Conservation (phyloP, 2,797 vertebrate genomes). For the Typhlichthys eigenmanni region DNA sequence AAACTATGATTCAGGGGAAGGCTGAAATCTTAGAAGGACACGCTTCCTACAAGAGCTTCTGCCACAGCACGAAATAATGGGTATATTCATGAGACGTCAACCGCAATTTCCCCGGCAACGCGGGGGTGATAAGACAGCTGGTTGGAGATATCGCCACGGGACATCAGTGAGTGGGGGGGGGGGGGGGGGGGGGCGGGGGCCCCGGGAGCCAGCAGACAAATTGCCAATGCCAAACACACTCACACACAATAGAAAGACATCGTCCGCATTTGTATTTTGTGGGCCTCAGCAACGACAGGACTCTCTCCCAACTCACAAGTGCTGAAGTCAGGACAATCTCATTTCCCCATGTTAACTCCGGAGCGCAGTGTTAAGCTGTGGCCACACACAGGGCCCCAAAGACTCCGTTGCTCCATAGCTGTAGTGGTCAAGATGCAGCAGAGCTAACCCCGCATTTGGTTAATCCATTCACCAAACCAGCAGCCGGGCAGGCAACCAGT, state of each 20-base stretch:
- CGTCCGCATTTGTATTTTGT: slow-evolving; percentile 49
- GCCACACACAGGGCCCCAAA: slow-evolving; percentile 26
- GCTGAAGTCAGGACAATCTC: slow-evolving; percentile 66
- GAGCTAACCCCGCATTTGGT: not conserved
- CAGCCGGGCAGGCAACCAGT: no score
- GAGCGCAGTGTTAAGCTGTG: slow-evolving; percentile 40
- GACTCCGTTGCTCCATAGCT: slow-evolving; percentile 4
- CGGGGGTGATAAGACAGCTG: slow-evolving; percentile 38
- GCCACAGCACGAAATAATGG: slow-evolving; percentile 11
- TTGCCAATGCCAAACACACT: slow-evolving; percentile 62
- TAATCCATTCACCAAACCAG: not conserved
- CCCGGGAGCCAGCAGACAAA: slow-evolving; percentile 54
- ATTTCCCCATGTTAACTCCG: slow-evolving; percentile 50
- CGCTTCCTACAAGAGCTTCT: slow-evolving; percentile 4
- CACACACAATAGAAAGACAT: slow-evolving; percentile 16
- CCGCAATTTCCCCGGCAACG: slow-evolving; percentile 38
- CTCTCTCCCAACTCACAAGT: slow-evolving; percentile 25
- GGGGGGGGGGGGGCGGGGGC: slow-evolving; percentile 40
- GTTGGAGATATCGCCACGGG: slow-evolving; percentile 48
- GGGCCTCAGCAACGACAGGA: slow-evolving; percentile 39
- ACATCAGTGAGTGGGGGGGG: slow-evolving; percentile 48
- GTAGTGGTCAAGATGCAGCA: slow-evolving; percentile 5
- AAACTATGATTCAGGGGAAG: slow-evolving; percentile 32
- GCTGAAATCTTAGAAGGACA: slow-evolving; percentile 26
- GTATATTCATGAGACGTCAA: slow-evolving; percentile 31